Base-by-base conservation (phyloP, 2,797 vertebrate genomes). In the Aeoliscus strigatus region DNA sequence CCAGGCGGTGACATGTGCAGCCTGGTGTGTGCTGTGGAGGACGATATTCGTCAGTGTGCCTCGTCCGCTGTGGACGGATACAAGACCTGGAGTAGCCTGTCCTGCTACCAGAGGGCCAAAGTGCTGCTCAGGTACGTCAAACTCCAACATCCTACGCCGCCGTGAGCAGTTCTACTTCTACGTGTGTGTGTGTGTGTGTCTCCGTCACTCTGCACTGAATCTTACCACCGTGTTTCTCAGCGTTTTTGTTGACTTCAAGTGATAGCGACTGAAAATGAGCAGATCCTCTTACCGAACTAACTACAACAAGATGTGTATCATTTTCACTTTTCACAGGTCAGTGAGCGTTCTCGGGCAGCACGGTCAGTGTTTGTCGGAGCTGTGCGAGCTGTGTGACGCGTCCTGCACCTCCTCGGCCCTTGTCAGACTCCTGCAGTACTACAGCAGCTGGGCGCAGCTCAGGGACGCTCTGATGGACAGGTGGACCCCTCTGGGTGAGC, bases 401-500 rank as follows among this genome's bases (percentile, higher is more conserved):
- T 62, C 86, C 6, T 70, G 81, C 10, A 87, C 92, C 0, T 17
- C 87, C 3, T 63, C 86, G 0, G 14, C 85, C 33, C 81, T 92
- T 15, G 30, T 87, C 51, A 82, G 91, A 34, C 84, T 90, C 62
- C 82, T 89, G 36, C 92, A 89, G 65, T 84, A 87, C 75, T 83
- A 91, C 2, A 77, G 89, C 0, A 66, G 78, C 51, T 92, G 90
- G 87, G 91, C 89, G 6, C 83, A 90, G 49, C 82, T 88, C 26
- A 79, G 89, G 66, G 88, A 89, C 39, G 54, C 80, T 0, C 77
- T 83, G 2, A 56, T 92, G 52, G 11, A 77, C 1, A 46, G 56
- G 58, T 94, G 93, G 93, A 76, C 56, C 0, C 86, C 93, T 0
- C 61, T 87, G 8, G 91, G 91, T 93, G 44, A 83, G 88, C 11